Percentiles rank a stretch among this genome's conserved stretches.
Evolutionary conservation across 1,140 invertebrate species (phyloP).

Genomic region (Muscidifurax raptorellus): DNA sequence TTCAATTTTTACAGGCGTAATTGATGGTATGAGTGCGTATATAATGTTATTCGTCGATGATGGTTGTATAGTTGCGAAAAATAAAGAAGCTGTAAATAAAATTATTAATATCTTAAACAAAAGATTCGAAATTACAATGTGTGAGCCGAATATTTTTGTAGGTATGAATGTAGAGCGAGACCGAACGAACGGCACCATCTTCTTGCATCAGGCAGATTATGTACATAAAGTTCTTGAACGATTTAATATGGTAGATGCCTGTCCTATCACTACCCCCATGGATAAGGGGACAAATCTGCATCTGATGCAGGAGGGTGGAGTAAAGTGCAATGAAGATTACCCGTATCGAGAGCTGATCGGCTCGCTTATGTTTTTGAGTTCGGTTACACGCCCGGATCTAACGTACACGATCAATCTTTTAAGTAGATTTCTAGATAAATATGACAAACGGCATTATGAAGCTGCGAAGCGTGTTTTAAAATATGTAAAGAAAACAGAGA

Average conservation of each 20-base stretch:
- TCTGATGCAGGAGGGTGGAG: not conserved
- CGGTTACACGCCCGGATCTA: constrained; percentile 68
- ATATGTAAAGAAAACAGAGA: constrained; percentile 70
- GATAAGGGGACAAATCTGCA: not conserved
- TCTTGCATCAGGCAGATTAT: constrained; percentile 54
- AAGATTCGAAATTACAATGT: too few species aligned
- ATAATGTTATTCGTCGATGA: too few species aligned
- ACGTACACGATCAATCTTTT: constrained; percentile 64
- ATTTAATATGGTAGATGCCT: constrained; percentile 57
- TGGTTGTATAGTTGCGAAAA: not conserved
- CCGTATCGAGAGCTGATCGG: constrained; percentile 14
- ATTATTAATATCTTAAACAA: too few species aligned
- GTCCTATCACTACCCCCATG: constrained; percentile 54
- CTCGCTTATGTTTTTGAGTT: not conserved
- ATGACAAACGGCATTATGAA: constrained; percentile 62
- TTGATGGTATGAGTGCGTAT: not conserved
- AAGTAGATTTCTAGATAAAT: constrained; percentile 60
- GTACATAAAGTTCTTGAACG: constrained; percentile 44
- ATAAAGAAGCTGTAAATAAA: not conserved
- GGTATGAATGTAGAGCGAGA: not conserved
- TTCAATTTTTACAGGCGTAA: constrained; percentile 38
- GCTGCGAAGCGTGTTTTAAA: constrained; percentile 65
- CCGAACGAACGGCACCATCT: too few species aligned
- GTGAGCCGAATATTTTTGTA: too few species aligned
- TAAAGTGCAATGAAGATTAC: constrained; percentile 52